Evolutionary conservation across 2,797 vertebrate genomes (phyloP).

Genomic region (Notamacropus eugenii): DNA sequence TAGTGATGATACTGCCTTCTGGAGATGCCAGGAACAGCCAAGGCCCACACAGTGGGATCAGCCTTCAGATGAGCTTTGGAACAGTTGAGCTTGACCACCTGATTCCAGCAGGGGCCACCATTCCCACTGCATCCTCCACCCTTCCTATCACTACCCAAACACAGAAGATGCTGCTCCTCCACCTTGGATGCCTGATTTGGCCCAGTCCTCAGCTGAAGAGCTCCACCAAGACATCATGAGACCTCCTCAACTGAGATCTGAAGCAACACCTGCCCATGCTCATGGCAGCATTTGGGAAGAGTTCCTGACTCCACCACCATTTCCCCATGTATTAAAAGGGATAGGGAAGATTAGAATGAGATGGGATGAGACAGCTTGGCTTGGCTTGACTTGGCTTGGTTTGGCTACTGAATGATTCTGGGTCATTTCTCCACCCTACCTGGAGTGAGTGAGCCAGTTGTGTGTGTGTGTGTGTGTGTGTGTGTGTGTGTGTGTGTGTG

Average conservation of each 20-base stretch:
- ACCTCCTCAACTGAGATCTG: slow-evolving; percentile 63
- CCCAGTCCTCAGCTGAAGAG: slow-evolving; percentile 43
- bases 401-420: slow-evolving; percentile 63
- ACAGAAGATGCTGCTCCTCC: slow-evolving; percentile 52
- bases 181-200: slow-evolving; percentile 78
- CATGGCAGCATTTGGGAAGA: slow-evolving; percentile 58
- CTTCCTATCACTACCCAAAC: slow-evolving; percentile 69
- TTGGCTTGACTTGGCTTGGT: slow-evolving; percentile 38
- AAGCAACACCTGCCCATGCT: slow-evolving; percentile 81
- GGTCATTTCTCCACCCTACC: slow-evolving; percentile 56
- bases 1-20: slow-evolving; percentile 76
- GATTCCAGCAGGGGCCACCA: slow-evolving; percentile 82
- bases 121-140: slow-evolving; percentile 80
- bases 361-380: slow-evolving; percentile 21
- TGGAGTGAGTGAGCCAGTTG: slow-evolving; percentile 66
- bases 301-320: slow-evolving; percentile 34
- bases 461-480: slow-evolving; percentile 39
- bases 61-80: slow-evolving; percentile 88
- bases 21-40: slow-evolving; percentile 66
- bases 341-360: slow-evolving; percentile 63
- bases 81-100: slow-evolving; percentile 78
- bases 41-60: slow-evolving; percentile 81
- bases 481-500: neutral
- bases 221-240: slow-evolving; percentile 69
- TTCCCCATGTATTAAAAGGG: slow-evolving; percentile 76